Evolutionary conservation across 2,797 vertebrate species (phyloP).

Genomic region (Champsocephalus esox): DNA sequence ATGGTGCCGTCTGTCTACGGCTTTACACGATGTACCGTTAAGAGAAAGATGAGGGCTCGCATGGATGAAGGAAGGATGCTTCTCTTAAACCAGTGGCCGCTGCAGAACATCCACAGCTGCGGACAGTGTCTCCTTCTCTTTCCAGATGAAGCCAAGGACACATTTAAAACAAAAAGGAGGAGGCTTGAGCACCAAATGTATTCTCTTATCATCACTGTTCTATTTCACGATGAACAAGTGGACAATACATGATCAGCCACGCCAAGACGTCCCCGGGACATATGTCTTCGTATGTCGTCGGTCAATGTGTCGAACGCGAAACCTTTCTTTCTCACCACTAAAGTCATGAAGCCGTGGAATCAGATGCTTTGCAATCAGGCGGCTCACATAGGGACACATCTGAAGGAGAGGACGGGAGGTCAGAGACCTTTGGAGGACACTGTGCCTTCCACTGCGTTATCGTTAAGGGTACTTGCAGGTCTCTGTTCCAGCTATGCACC

Average conservation of each 20-base stretch:
- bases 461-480: neutral
- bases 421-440: neutral
- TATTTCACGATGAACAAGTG: constrained; percentile 1
- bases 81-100: neutral
- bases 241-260: neutral
- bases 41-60: neutral
- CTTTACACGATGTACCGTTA: no score
- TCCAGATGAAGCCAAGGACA: constrained; percentile 36
- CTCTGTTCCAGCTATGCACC: constrained; percentile 32
- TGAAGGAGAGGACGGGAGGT: no score
- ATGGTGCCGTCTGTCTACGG: no score
- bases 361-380: constrained; percentile 15
- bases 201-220: neutral
- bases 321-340: neutral
- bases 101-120: neutral
- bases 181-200: neutral
- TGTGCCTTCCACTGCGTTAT: constrained; percentile 29
- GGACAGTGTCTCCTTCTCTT: constrained; percentile 14
- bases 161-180: neutral
- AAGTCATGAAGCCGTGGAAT: neutral
- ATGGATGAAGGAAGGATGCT: neutral
- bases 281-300: constrained; percentile 15
- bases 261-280: neutral
- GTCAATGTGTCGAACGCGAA: constrained; percentile 32
- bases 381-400: constrained; percentile 29